Base-by-base conservation (phyloP, 2,113 vertebrate genomes). In the Uria lomvia region DNA sequence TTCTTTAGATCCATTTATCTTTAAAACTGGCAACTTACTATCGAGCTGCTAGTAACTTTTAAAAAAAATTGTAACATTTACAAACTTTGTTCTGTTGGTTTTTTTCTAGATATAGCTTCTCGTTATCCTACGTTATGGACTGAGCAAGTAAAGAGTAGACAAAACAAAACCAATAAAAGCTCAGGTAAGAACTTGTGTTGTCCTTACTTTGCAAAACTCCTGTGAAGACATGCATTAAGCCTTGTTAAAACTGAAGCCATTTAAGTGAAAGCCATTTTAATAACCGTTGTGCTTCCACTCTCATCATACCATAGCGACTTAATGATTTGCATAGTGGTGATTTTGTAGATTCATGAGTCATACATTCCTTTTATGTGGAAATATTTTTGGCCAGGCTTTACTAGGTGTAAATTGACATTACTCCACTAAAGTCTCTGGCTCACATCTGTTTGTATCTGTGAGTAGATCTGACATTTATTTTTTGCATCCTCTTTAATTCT, bases 111-210 rank as follows among this genome's bases (percentile, higher is more conserved):
- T 96, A 98, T 99, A 43, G 99, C 98, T 65, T 99, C 99, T 74
- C 99, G 99, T 83, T 99, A 99, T 86, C 99, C 99, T 34, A 99
- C 99, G 0, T 98, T 99, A 63, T 99, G 99, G 99, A 99, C 98
- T 30, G 99, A 99, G 84, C 99, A 99, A 98, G 99, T 99, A n/a
- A 99, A 99, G 92, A 99, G 99, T 76, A 98, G 99, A 43, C 99
- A 99, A 98, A 99, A 99, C 98, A 99, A 99, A 97, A 98, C 99
- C 85, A 99, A 98, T 94, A 98, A 99, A 97, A 98, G 98, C 83
- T 98, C 99, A 98, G 98, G 99, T 99, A 98, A 98, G 74, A 68
- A 52, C 47, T 58, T 67, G 13, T 3, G 3, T 71, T 52, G 13
- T 80, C 9, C 23, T 86, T 88, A 20, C 24, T 80, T 86, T 88